Evolutionary conservation across 2,888 invertebrate species (phyloP), one percentile per base, ranked within the genome.

Genomic region (Melieria omissa): DNA sequence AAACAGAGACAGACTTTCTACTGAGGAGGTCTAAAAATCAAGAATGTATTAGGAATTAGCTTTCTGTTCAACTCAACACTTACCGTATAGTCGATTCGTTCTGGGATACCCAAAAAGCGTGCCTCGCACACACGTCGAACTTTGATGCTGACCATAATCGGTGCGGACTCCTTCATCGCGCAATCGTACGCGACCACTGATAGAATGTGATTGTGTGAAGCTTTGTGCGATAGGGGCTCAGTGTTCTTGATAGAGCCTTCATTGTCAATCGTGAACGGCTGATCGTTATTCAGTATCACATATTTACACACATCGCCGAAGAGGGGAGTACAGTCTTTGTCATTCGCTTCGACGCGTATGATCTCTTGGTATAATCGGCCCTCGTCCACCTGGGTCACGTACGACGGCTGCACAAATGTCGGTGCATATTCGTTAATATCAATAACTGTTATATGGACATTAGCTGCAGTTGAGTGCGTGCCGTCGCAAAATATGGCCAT

Each of bases 181-280:
- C 99, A 99, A 88, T 99, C 99, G 85, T 96, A 96, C 2, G 99
- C 99, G 74, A 98, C 96, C 74, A 99, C 96, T 47, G 96, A 96
- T 65, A 99, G 89, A 80, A 99, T 98, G 89, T 98, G 97, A 87
- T 97, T 98, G 88, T 97, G 97, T 7, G 95, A 94, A 74, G 93
- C 90, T 85, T 95, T 95, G 88, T 95, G 97, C 81, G 97, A 96
- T 83, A 99, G 88, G 0, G 96, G 93, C 82, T 96, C 96, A 0
- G 96, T 98, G 88, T 98, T 99, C 78, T 94, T 92, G 78, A 99
- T 94, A n/a, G 94, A 93, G 68, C 96, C 98, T 84, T 97, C 95
- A 84, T 94, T 94, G 86, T 97, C 95, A 82, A 98, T 95, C 69
- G 92, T 91, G 86, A 98, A 98, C 0, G 95, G 95, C 78, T 95